phyloP scores from a whole-genome alignment of 92 coral and sea anemone species.

The Epizoanthus rinbou region DNA sequence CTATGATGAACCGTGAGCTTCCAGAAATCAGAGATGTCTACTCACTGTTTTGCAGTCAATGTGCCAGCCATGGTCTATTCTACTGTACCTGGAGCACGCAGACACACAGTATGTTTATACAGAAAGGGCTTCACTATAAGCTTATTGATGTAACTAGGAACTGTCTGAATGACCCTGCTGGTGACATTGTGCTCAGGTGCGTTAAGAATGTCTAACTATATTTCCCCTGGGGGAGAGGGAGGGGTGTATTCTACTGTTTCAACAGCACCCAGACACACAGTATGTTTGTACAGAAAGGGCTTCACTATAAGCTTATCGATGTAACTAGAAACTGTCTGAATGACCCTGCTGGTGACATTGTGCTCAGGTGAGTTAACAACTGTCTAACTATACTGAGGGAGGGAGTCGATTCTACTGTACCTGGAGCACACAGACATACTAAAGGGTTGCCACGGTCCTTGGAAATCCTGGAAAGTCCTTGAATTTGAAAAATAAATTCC shows the following conservation, averaged over 20 bases:
- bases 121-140: constrained; percentile 51
- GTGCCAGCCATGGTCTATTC: constrained; percentile 61
- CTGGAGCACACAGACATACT: too few species aligned
- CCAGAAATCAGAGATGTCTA: constrained; percentile 46
- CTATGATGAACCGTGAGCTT: constrained; percentile 57
- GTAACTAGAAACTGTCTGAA: constrained; percentile 49
- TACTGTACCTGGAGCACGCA: constrained; percentile 35
- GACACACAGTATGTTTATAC: constrained; percentile 45
- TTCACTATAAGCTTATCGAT: constrained; percentile 52
- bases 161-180: constrained; percentile 49
- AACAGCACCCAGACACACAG: constrained; percentile 37
- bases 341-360: constrained; percentile 52
- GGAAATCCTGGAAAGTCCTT: too few species aligned
- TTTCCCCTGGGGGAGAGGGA: too few species aligned
- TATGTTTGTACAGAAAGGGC: constrained; percentile 46
- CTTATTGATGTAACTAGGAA: constrained; percentile 55
- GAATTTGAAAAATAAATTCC: too few species aligned
- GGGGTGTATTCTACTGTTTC: constrained; percentile 46
- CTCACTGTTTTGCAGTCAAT: constrained; percentile 66
- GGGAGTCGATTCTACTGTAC: too few species aligned
- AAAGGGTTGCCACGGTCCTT: too few species aligned
- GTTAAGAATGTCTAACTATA: not conserved
- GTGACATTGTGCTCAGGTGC: constrained; percentile 60
- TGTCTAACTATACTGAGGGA: not conserved
- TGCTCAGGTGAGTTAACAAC: constrained; percentile 47